Base-by-base conservation (phyloP, 2,113 vertebrate genomes). In the Spizaetus ornatus region DNA sequence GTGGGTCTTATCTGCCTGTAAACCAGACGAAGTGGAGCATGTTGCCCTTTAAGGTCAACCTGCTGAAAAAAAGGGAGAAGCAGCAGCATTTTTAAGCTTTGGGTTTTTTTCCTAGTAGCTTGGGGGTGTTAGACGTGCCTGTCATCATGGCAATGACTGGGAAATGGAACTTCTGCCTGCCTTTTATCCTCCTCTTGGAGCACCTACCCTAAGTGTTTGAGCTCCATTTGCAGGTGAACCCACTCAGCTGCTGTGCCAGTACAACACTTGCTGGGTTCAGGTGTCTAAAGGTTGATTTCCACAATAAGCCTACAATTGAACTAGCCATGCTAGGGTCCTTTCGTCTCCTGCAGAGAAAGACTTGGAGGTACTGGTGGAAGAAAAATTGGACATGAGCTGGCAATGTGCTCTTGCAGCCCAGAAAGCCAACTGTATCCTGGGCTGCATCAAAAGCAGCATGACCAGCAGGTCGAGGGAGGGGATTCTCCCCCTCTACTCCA, bases 1-100 rank as follows among this genome's bases (percentile, higher is more conserved):
- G 66, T 88, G 71, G 70, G 70, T 95, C 36, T 97, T 97, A 97
- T 96, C 97, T 96, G 84, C 53, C 91, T 70, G 36, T 58, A 95
- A 92, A 91, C 36, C 89, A 97, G 94, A 81, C 79, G 42, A 53
- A 91, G 70, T 31, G 66, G 73, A 90, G 70, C 29, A 19, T 50
- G 70, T 58, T 96, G 94, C 83, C 91, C 91, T 95, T 85, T 89
- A 58, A 85, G 73, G 93, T 97, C 93, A 95, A 71, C 48, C 43
- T 76, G 55, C 8, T 82, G 26, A 36, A 45, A 47, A 11, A 31
- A 31, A 40, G 23, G 7, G 20, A 50, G 9, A 29, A 59, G 27
- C 1, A 78, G 19, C 7, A 61, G 22, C 8, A 58, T 22, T 79
- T 94, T 78, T 59, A 84, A 76, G 59, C 9, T 84, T 85, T 50